phyloP scores from a whole-genome alignment of 2,888 invertebrate species.

The Amblyteles armatorius region DNA sequence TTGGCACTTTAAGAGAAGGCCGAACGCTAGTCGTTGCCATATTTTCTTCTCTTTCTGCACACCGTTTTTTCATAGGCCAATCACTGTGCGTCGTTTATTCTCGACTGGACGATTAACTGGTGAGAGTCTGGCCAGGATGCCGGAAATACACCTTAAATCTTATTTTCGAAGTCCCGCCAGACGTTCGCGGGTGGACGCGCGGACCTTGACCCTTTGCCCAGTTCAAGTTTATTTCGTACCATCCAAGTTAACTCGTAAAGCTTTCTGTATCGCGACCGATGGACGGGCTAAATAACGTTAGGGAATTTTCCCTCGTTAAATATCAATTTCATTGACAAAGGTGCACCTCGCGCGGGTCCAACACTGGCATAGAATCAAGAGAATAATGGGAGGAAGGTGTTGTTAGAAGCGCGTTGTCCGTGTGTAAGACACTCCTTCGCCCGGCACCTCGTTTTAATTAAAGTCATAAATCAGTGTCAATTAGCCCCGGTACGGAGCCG shows the following conservation, averaged over 20 bases:
- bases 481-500: conserved; percentile 74
- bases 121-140: conserved; percentile 66
- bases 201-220: conserved; percentile 6
- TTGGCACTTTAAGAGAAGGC: conserved; percentile 1
- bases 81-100: not conserved
- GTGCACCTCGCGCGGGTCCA: not conserved
- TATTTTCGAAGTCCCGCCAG: conserved; percentile 44
- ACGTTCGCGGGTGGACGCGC: not conserved
- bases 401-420: conserved; percentile 77
- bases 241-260: not conserved
- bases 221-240: conserved; percentile 18
- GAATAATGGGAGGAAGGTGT: conserved; percentile 74
- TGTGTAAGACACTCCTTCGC: conserved; percentile 78
- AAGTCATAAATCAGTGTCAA: conserved; percentile 84
- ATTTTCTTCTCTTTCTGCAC: not conserved
- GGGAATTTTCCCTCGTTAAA: conserved; percentile 43
- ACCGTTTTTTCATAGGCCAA: conserved; percentile 1
- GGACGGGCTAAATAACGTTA: not conserved
- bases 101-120: conserved; percentile 52
- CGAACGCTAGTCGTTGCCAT: conserved; percentile 5
- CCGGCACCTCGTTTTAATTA: conserved; percentile 82
- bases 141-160: conserved; percentile 81
- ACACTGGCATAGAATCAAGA: conserved; percentile 35
- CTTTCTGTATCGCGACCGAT: conserved; percentile 5
- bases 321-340: conserved; percentile 44